Percentiles rank a stretch among this genome's conserved stretches.
Conservation (phyloP, 35 echinoderm and acorn worm species). For the Ptychodera flava region DNA sequence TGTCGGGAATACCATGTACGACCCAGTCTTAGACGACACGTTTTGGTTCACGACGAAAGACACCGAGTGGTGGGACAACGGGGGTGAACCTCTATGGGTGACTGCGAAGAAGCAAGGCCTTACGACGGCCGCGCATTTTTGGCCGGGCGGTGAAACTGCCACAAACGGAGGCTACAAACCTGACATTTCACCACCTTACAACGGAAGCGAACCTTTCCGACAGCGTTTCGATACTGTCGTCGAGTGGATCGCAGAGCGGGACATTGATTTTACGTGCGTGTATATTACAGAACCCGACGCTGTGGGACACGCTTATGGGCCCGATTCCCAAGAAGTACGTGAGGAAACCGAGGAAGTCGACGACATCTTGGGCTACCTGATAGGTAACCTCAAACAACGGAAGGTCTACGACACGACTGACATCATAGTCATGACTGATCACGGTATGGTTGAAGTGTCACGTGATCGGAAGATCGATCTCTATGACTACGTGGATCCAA, state of each 20-base stretch:
- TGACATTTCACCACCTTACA: too few species aligned
- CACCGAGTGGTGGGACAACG: conserved; percentile 36
- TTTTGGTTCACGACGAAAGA: not conserved
- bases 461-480: conserved; percentile 14
- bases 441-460: conserved; percentile 1
- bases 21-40: conserved; percentile 21
- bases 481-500: conserved; percentile 9
- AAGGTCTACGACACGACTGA: conserved; percentile 10
- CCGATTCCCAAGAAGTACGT: conserved; percentile 4
- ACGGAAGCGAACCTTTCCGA: too few species aligned
- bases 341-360: conserved; percentile 9
- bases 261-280: conserved; percentile 17
- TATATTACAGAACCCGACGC: conserved; percentile 13
- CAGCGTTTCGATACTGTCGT: conserved; percentile 14
- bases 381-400: not conserved
- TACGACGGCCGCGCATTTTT: too few species aligned
- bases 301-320: conserved; percentile 8
- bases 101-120: too few species aligned
- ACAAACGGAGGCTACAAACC: too few species aligned
- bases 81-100: too few species aligned
- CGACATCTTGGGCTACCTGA: conserved; percentile 6
- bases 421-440: conserved; percentile 17
- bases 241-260: not conserved
- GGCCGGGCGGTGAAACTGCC: too few species aligned
- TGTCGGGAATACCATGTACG: conserved; percentile 42